Evolutionary conservation across 2,888 invertebrate species (phyloP).

Genomic region (Ornithoptera priamus): DNA sequence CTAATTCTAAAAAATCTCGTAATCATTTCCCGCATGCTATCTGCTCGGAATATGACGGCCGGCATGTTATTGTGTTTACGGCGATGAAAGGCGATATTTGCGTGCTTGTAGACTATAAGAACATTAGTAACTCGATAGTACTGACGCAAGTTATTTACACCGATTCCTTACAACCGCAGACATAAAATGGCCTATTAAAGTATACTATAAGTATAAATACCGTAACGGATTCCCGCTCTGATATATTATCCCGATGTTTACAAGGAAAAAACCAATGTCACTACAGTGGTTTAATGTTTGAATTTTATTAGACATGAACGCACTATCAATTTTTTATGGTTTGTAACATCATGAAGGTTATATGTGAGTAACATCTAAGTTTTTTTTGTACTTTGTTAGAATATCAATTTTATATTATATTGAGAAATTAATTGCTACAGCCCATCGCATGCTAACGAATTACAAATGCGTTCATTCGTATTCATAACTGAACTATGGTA

Average conservation of each 20-base stretch:
- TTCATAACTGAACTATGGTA: slow-evolving; percentile 43
- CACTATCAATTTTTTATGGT: too few species aligned
- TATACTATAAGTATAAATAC: slow-evolving; percentile 13
- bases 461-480: slow-evolving; percentile 21
- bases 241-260: background rate
- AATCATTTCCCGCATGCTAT: too few species aligned
- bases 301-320: background rate
- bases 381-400: too few species aligned
- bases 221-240: background rate
- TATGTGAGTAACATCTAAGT: too few species aligned
- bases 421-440: slow-evolving; percentile 5
- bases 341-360: too few species aligned
- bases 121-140: slow-evolving; percentile 24
- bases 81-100: slow-evolving; percentile 16
- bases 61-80: too few species aligned
- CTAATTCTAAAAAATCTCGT: slow-evolving; percentile 2
- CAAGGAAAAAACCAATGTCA: background rate
- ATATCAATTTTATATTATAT: too few species aligned
- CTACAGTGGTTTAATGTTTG: too few species aligned
- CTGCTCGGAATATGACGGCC: too few species aligned
- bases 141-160: slow-evolving; percentile 25
- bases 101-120: slow-evolving; percentile 14
- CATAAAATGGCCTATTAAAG: slow-evolving; percentile 23
- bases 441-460: slow-evolving; percentile 21
- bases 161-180: slow-evolving; percentile 28